Conservation (phyloP, 2,888 invertebrate species). For the Cynaeus angustus region DNA sequence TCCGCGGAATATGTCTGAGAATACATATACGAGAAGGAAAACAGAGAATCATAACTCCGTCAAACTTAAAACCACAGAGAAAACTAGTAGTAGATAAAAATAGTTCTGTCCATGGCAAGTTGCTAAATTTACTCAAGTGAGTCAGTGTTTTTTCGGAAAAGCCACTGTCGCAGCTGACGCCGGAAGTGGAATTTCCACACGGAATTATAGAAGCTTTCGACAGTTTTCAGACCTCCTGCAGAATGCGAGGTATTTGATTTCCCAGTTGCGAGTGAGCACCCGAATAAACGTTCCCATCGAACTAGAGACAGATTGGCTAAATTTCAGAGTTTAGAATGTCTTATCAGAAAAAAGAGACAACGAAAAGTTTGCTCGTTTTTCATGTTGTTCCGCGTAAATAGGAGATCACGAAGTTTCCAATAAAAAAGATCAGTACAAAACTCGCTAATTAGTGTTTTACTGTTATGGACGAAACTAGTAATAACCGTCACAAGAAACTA, state of each 20-base stretch:
- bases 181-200: slow-evolving; percentile 37
- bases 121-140: slow-evolving; percentile 31
- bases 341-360: slow-evolving; percentile 4
- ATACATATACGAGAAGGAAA: not conserved
- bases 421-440: too few species aligned
- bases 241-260: slow-evolving; percentile 38
- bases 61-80: slow-evolving; percentile 1
- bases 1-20: not conserved
- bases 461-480: too few species aligned
- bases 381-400: not conserved
- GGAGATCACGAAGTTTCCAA: too few species aligned
- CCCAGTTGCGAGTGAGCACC: slow-evolving; percentile 27
- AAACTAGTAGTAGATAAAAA: slow-evolving; percentile 25
- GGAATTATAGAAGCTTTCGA: slow-evolving; percentile 37
- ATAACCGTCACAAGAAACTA: too few species aligned
- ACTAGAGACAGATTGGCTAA: slow-evolving; percentile 33
- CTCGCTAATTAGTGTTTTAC: not conserved
- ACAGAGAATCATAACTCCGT: not conserved
- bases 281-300: slow-evolving; percentile 7
- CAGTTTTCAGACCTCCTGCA: slow-evolving; percentile 26
- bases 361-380: slow-evolving; percentile 14
- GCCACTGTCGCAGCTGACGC: slow-evolving; percentile 27
- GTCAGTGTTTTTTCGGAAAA: slow-evolving; percentile 28
- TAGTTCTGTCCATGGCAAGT: slow-evolving; percentile 22
- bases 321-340: slow-evolving; percentile 35